Percentiles rank a stretch among this genome's conserved stretches.
These are phyloP conservation scores for Trinectes maculatus DNA, from an alignment of 2,113 vertebrate species.

Conservation along the genomic window DNA sequence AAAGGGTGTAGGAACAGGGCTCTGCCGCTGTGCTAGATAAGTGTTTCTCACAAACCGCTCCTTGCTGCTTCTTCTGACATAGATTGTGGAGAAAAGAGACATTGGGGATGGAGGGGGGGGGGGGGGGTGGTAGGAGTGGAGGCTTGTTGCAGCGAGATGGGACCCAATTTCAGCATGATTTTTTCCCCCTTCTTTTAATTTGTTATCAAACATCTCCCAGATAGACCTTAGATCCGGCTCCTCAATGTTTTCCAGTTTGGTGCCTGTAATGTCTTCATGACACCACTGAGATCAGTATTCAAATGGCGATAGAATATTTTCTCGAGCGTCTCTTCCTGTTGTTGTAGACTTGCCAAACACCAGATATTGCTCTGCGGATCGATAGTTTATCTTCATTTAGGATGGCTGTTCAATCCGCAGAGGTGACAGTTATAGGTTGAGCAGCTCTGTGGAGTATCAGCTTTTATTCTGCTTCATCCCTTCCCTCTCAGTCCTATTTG, in stretches of 20 bases:
- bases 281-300: constrained; percentile 52
- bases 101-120: constrained; percentile 76
- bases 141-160: constrained; percentile 63
- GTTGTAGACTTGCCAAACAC: constrained; percentile 63
- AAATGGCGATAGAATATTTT: constrained; percentile 55
- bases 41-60: constrained; percentile 85
- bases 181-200: constrained; percentile 80
- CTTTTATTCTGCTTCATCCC: constrained; percentile 80
- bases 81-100: constrained; percentile 83
- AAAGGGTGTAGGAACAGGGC: constrained; percentile 91
- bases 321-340: constrained; percentile 34
- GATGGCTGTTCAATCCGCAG: constrained; percentile 66
- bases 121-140: constrained; percentile 33
- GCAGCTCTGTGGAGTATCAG: constrained; percentile 77
- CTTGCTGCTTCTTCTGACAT: constrained; percentile 81
- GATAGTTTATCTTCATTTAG: constrained; percentile 79
- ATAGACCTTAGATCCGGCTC: constrained; percentile 55
- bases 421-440: constrained; percentile 80
- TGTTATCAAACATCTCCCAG: constrained; percentile 54
- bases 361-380: constrained; percentile 66
- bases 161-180: constrained; percentile 77
- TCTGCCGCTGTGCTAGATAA: constrained; percentile 86
- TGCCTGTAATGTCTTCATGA: constrained; percentile 42
- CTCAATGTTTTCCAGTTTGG: constrained; percentile 35
- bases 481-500: constrained; percentile 82